phyloP scores from a whole-genome alignment of 2,797 vertebrate species.

The Pipistrellus pygmaeus region DNA sequence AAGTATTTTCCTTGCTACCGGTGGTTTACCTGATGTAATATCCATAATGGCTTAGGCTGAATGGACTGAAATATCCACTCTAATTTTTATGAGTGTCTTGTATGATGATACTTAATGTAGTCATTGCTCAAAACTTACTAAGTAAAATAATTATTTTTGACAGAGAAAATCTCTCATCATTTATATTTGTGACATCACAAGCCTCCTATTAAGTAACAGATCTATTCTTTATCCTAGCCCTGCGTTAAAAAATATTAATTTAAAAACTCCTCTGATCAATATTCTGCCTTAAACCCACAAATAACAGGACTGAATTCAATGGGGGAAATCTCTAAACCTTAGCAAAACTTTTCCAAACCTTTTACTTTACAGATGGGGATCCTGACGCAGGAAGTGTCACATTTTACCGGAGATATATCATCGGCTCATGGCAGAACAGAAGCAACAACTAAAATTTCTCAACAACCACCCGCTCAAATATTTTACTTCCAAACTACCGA shows the following conservation, averaged over 20 bases:
- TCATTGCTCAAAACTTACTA: neutral
- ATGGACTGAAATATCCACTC: neutral
- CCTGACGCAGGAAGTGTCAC: neutral
- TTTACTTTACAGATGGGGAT: neutral
- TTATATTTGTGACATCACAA: neutral
- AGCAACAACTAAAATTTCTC: neutral
- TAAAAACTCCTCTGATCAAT: neutral
- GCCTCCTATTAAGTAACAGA: neutral
- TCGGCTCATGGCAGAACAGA: neutral
- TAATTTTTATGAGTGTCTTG: neutral
- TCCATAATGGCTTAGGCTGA: neutral
- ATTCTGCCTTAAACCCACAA: constrained; percentile 31
- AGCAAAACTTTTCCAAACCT: neutral
- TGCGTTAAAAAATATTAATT: neutral
- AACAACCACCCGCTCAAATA: neutral
- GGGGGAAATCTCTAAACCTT: neutral
- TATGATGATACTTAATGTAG: neutral
- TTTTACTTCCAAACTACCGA: neutral
- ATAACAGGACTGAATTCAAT: neutral
- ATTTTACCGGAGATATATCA: neutral
- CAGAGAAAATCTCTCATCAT: neutral
- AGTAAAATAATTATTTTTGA: constrained; percentile 43
- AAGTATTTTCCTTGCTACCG: neutral
- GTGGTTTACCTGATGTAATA: neutral
- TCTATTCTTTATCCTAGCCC: neutral